A percentile compares a stretch with the other conserved stretches of the same genome.
Conservation (phyloP, 2,888 invertebrate species). For the Pyralis farinalis region DNA sequence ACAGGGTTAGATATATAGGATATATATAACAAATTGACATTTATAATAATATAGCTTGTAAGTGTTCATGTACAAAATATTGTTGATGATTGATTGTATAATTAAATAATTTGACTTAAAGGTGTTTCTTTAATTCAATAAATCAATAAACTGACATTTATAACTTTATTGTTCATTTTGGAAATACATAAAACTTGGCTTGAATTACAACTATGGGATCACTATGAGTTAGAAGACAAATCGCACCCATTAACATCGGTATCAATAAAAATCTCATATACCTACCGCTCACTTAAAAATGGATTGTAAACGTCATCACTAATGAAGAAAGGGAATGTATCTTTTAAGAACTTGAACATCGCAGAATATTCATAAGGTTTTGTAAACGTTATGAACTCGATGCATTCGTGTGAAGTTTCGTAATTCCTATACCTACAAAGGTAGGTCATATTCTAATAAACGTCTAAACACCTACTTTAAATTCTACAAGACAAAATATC, state of each 20-base stretch:
- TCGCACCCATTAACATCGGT: too few relatives aligned
- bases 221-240: background rate
- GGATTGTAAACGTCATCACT: too few relatives aligned
- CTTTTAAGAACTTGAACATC: too few relatives aligned
- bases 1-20: slow-evolving; percentile 4
- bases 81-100: slow-evolving; percentile 36
- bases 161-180: slow-evolving; percentile 7
- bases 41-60: slow-evolving; percentile 23
- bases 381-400: too few relatives aligned
- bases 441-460: background rate
- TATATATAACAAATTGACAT: slow-evolving; percentile 15
- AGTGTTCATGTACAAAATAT: slow-evolving; percentile 52
- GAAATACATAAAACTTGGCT: slow-evolving; percentile 6
- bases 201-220: background rate
- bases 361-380: too few relatives aligned
- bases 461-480: background rate
- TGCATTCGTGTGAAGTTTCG: too few relatives aligned
- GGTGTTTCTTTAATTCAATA: background rate
- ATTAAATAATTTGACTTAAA: slow-evolving; percentile 6
- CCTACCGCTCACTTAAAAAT: too few relatives aligned
- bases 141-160: background rate
- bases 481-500: background rate
- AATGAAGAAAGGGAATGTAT: too few relatives aligned
- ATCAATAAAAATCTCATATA: too few relatives aligned
- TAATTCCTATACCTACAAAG: too few relatives aligned